Conservation (phyloP, 2,113 vertebrate species). For the Corythornis madagascariensis region DNA sequence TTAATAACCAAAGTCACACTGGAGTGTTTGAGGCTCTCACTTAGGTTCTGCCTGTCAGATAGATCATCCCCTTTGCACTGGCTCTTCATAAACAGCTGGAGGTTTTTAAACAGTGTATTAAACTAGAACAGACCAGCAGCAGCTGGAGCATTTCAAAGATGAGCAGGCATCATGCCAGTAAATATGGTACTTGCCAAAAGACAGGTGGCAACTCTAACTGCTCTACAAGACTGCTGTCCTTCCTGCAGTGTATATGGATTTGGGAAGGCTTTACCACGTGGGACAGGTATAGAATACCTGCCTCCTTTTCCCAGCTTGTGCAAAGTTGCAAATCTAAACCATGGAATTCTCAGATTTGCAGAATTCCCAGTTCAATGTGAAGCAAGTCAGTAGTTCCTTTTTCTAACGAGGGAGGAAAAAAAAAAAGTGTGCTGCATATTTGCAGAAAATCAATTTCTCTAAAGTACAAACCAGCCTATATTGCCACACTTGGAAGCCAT, state of each 20-base stretch:
- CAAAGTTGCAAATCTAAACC: neutral
- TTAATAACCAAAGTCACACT: neutral
- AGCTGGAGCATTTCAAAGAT: slow-evolving; percentile 40
- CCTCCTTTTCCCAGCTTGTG: neutral
- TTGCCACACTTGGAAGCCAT: neutral
- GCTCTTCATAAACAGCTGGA: slow-evolving; percentile 79
- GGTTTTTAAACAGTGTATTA: slow-evolving; percentile 83
- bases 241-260: neutral
- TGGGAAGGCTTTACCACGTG: neutral
- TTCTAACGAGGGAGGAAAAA: neutral
- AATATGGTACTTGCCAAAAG: slow-evolving; percentile 43
- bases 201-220: neutral
- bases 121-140: slow-evolving; percentile 34
- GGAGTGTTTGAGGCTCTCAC: neutral
- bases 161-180: slow-evolving; percentile 14
- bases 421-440: neutral
- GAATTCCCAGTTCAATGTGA: neutral
- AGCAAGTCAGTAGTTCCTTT: neutral
- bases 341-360: neutral
- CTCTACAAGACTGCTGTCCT: neutral
- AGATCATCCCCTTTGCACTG: slow-evolving; percentile 78
- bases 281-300: neutral
- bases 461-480: neutral
- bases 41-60: slow-evolving; percentile 75
- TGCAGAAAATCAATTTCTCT: slow-evolving; percentile 8